Base-by-base conservation (phyloP, 2,888 invertebrate species). In the Pammene fasciana region DNA sequence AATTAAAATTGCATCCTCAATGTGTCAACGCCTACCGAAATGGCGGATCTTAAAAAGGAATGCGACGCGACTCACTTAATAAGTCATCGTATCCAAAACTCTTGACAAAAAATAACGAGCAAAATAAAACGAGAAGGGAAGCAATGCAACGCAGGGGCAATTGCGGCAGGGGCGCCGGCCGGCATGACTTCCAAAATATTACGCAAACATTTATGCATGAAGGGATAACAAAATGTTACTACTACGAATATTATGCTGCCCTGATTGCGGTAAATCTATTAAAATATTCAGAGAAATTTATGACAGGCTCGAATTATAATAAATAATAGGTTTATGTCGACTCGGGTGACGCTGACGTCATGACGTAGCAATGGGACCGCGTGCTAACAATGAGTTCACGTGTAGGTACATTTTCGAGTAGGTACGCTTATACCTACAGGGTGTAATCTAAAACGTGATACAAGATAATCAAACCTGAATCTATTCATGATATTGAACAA, bases 131-230 rank as follows among this genome's bases (percentile, higher is more conserved):
- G 26, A 75, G 75, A 76, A 48, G 48, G 41, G 45, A 50, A 62
- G 64, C 80, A 75, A 71, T 79, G 79, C 81, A 84, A 82, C 52
- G 5, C 13, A 65, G 57, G 71, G 77, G 72, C 79, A 76, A 72
- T 11, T 74, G 75, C 73, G 70, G 74, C 56, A 64, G 75, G 76
- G 76, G 74, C 79, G 74, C 79, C 81, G 75, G 77, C 79, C 79
- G 82, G 26, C 26, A 86, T 81, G 79, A 85, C 85, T 85, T 82
- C 86, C 85, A 82, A 89, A 88, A 88, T 84, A 89, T 89, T 88
- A 89, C 83, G 86, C 85, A 89, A 89, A 89, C 89, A 89, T 89
- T 89, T 89, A 90, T 88, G 88, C 89, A 89, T 90, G 87, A 87
- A 86, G 85, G 89, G 87, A 89, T 89, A 86, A 88, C 88, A 87